These are phyloP conservation scores for Danaus chrysippus DNA, from an alignment of 2,888 invertebrate genomes.

Conservation along the genomic window DNA sequence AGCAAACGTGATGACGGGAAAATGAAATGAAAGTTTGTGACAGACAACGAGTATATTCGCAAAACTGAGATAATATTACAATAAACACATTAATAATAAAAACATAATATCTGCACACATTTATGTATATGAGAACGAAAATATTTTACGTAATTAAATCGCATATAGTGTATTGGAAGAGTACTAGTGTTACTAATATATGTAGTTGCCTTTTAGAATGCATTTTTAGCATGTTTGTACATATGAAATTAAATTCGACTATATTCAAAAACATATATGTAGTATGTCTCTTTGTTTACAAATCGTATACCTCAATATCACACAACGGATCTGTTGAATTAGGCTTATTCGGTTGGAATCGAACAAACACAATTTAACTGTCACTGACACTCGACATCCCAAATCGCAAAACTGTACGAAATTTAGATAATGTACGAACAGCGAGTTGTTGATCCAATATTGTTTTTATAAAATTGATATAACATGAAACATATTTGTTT, in stretches of 20 bases:
- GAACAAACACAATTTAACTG: conserved; percentile 15
- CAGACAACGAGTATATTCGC: no score
- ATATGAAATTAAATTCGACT: not conserved
- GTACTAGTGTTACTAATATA: no score
- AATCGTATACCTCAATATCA: not conserved
- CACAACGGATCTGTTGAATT: conserved; percentile 12
- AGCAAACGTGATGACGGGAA: no score
- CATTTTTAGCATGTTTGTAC: no score
- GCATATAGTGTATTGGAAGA: no score
- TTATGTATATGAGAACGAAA: no score
- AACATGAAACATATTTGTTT: not conserved
- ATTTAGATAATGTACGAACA: not conserved
- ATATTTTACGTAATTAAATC: no score
- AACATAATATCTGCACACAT: no score
- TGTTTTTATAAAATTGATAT: not conserved
- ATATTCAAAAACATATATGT: not conserved
- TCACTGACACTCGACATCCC: conserved; percentile 10
- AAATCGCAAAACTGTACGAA: not conserved
- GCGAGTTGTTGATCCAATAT: not conserved
- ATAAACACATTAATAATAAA: no score
- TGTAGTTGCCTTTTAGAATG: no score
- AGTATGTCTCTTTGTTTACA: not conserved
- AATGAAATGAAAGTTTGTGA: no score
- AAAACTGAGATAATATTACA: no score
- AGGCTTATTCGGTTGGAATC: conserved; percentile 15